Conservation (phyloP, 2,888 invertebrate genomes). For the Spatulosminthurus flaviceps region DNA sequence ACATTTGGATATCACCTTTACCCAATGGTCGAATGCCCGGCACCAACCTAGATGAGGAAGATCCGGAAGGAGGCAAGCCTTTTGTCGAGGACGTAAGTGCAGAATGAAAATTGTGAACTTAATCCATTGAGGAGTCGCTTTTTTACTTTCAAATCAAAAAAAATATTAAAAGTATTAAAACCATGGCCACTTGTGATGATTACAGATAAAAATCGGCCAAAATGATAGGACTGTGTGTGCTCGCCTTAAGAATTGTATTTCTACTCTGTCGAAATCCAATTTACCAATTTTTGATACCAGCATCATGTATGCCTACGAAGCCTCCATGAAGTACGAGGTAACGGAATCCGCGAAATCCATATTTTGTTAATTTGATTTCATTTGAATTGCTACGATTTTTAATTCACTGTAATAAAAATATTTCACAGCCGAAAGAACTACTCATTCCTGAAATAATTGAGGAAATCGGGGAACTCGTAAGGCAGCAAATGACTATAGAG, state of each 20-base stretch:
- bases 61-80: constrained; percentile 76
- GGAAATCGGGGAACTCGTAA: constrained; percentile 72
- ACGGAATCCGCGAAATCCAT: constrained; percentile 62
- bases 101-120: neutral
- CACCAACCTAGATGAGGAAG: constrained; percentile 68
- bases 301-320: constrained; percentile 89
- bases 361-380: neutral
- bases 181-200: constrained; percentile 46
- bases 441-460: constrained; percentile 85
- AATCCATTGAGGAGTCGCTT: neutral
- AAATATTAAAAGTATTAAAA: neutral
- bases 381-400: too few relatives aligned
- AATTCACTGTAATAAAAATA: too few relatives aligned
- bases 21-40: constrained; percentile 62
- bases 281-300: constrained; percentile 93
- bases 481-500: constrained; percentile 54
- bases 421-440: constrained; percentile 74
- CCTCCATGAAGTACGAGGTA: constrained; percentile 82
- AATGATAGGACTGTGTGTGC: constrained; percentile 86
- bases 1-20: constrained; percentile 69
- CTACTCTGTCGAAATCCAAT: constrained; percentile 84
- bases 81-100: constrained; percentile 74
- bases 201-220: constrained; percentile 74
- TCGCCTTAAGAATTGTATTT: constrained; percentile 87
- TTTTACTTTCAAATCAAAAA: too few relatives aligned